Evolutionary conservation across 2,113 vertebrate genomes (phyloP).

Genomic region (Accipiter cooperii): DNA sequence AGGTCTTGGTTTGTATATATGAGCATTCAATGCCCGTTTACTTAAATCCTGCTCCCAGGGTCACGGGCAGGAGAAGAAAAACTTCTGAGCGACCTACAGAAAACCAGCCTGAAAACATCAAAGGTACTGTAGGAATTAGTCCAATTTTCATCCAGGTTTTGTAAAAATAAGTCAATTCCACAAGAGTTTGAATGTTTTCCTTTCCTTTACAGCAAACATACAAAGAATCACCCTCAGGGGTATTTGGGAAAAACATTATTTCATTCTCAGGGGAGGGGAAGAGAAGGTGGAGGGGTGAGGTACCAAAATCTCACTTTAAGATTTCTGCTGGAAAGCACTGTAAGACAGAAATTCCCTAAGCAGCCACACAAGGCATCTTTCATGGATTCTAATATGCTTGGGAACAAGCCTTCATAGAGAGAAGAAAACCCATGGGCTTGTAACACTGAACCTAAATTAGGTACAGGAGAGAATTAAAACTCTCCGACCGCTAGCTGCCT

Average conservation of each 20-base stretch:
- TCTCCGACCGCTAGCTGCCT: neutral
- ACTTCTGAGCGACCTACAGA: neutral
- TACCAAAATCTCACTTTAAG: neutral
- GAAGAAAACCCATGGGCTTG: neutral
- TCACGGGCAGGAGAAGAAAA: neutral
- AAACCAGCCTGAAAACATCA: neutral
- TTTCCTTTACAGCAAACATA: neutral
- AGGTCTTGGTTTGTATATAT: neutral
- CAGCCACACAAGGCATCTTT: neutral
- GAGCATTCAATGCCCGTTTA: neutral
- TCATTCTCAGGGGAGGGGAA: neutral
- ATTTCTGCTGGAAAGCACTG: neutral
- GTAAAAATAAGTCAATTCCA: neutral
- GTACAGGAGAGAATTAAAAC: neutral
- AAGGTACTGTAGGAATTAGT: neutral
- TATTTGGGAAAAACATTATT: neutral
- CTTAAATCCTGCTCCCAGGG: neutral
- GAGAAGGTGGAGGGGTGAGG: neutral
- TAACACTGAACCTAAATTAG: neutral
- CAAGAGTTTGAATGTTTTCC: neutral
- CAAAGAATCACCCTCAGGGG: neutral
- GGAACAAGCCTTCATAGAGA: neutral
- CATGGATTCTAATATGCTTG: neutral
- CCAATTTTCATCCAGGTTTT: neutral
- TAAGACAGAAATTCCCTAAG: neutral